Evolutionary conservation across 1,140 invertebrate genomes (phyloP).

Genomic region (Aphidius gifuensis): DNA sequence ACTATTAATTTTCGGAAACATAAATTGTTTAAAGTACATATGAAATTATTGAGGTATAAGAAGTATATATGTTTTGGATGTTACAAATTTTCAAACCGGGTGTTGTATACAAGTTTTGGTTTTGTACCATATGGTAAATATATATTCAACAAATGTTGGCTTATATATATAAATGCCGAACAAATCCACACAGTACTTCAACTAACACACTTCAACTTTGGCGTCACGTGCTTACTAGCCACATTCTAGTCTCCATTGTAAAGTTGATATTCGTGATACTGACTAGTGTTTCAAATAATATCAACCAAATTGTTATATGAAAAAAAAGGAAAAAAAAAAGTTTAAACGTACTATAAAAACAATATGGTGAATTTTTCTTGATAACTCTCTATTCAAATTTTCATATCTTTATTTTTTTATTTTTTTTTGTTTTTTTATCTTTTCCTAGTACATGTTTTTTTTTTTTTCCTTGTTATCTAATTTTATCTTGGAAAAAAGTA

Average conservation of each 20-base stretch:
- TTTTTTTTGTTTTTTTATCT: too few relatives aligned
- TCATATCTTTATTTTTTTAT: too few relatives aligned
- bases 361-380: not conserved
- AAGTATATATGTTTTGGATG: not conserved
- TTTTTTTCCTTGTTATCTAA: too few relatives aligned
- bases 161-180: constrained; percentile 4
- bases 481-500: too few relatives aligned
- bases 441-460: too few relatives aligned
- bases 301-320: too few relatives aligned
- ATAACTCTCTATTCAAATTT: too few relatives aligned
- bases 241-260: not conserved
- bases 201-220: constrained; percentile 7
- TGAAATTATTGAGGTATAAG: too few relatives aligned
- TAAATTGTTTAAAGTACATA: too few relatives aligned
- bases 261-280: not conserved
- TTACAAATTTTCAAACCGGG: not conserved
- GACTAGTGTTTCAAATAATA: not conserved
- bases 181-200: not conserved
- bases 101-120: not conserved
- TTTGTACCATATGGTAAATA: constrained; percentile 2
- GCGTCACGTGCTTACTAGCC: constrained; percentile 1
- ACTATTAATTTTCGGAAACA: too few relatives aligned
- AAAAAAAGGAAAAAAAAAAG: too few relatives aligned
- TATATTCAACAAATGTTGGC: constrained; percentile 3
- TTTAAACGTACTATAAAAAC: too few relatives aligned